Percentiles rank a stretch among this genome's conserved stretches.
Evolutionary conservation across 2,888 invertebrate genomes (phyloP).

Genomic region (Elmis aenea): DNA sequence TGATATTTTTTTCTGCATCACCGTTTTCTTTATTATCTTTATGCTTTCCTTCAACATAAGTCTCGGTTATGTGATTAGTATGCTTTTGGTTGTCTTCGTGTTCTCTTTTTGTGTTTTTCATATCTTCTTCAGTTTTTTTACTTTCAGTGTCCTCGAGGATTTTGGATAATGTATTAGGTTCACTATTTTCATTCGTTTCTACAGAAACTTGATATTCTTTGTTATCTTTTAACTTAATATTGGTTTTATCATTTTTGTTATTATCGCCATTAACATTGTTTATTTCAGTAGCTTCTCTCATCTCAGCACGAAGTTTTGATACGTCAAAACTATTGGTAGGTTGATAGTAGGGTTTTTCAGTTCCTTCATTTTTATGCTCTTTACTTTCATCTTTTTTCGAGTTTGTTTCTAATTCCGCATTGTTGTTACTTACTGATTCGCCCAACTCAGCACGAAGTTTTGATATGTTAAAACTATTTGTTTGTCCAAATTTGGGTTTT

Average conservation of each 20-base stretch:
- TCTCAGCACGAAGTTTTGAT: slow-evolving; percentile 1
- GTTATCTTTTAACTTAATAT: background rate
- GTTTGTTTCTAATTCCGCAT: background rate
- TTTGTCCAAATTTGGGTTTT: too few species aligned
- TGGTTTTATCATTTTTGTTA: background rate
- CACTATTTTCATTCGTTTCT: too few species aligned
- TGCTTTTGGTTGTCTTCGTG: too few species aligned
- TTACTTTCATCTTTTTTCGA: background rate
- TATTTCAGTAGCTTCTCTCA: background rate
- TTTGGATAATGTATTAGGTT: too few species aligned
- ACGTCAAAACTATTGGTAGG: background rate
- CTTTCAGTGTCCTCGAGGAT: too few species aligned
- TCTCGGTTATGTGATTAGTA: too few species aligned
- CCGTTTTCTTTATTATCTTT: background rate
- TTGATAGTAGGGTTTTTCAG: too few species aligned
- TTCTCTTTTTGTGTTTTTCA: too few species aligned
- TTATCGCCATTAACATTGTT: background rate
- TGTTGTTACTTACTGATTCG: background rate
- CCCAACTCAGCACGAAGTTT: slow-evolving; percentile 1
- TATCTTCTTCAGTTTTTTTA: too few species aligned
- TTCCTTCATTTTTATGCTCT: background rate
- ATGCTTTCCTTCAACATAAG: too few species aligned
- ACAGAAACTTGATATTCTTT: background rate
- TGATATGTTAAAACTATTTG: background rate
- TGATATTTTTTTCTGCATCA: background rate